phyloP scores from a whole-genome alignment of 2,113 vertebrate genomes.

The Oryzias celebensis region DNA sequence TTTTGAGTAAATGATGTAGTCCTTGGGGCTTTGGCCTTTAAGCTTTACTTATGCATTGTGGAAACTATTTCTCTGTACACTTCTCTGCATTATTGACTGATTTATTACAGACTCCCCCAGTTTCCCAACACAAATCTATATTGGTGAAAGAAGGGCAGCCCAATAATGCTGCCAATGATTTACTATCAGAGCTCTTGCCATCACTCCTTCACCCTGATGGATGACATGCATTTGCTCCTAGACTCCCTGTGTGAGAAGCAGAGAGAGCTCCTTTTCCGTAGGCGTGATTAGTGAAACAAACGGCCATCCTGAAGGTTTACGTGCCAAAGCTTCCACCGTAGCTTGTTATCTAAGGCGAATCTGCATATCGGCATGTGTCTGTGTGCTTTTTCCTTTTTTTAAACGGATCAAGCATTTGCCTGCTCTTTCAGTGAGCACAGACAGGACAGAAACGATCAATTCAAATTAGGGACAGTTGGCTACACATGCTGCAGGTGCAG shows the following conservation, averaged over 20 bases:
- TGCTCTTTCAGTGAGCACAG: conserved; percentile 17
- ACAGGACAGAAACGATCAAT: conserved; percentile 36
- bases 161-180: conserved; percentile 67
- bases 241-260: conserved; percentile 31
- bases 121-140: conserved; percentile 63
- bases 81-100: conserved; percentile 50
- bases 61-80: conserved; percentile 22
- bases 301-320: conserved; percentile 28
- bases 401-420: conserved; percentile 41
- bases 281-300: conserved; percentile 42
- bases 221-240: conserved; percentile 43
- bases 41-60: conserved; percentile 4
- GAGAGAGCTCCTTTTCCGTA: conserved; percentile 17
- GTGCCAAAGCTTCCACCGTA: conserved; percentile 8
- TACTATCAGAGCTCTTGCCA: conserved; percentile 61
- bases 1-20: conserved; percentile 10
- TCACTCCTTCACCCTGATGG: conserved; percentile 61
- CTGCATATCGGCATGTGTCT: conserved; percentile 1
- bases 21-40: neutral
- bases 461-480: conserved; percentile 36
- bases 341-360: conserved; percentile 2
- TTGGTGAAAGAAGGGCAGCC: conserved; percentile 44
- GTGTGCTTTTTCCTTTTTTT: conserved; percentile 12
- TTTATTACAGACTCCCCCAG: conserved; percentile 51
- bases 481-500: conserved; percentile 45